A percentile compares a stretch with the other conserved stretches of the same genome.
Conservation (phyloP, 2,797 vertebrate genomes). For the Iguana delicatissima region DNA sequence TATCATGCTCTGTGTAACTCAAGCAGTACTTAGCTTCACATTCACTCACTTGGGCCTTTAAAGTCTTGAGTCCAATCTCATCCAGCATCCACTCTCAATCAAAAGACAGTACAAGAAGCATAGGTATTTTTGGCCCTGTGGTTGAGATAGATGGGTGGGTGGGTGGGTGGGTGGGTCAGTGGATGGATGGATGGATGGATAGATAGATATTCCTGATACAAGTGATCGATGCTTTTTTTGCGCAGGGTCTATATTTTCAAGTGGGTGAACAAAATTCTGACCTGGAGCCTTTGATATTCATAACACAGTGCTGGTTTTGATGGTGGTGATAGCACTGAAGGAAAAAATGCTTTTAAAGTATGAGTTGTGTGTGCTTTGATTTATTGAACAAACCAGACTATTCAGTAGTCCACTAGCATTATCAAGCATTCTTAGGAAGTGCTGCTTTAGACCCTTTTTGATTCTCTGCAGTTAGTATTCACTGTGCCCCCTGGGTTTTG, state of each 20-base stretch:
- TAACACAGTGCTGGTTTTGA: background rate
- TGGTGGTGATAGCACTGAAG: background rate
- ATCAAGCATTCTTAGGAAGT: background rate
- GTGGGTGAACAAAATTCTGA: background rate
- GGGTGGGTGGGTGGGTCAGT: too few relatives aligned
- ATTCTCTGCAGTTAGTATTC: background rate
- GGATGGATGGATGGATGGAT: too few relatives aligned
- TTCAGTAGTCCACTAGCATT: background rate
- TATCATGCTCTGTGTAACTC: too few relatives aligned
- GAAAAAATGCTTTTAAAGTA: background rate
- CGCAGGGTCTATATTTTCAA: background rate
- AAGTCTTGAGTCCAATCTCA: too few relatives aligned
- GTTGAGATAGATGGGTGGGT: background rate
- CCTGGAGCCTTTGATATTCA: background rate
- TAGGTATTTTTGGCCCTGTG: background rate
- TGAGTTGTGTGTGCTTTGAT: background rate
- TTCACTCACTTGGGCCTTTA: too few relatives aligned
- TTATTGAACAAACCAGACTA: background rate
- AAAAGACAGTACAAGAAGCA: background rate
- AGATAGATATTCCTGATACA: background rate
- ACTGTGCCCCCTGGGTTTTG: background rate
- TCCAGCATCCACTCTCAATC: too few relatives aligned
- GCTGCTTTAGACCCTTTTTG: background rate
- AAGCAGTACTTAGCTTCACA: too few relatives aligned
- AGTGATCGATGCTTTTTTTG: background rate